Percentiles rank a stretch among this genome's conserved stretches.
Conservation (phyloP, 2,888 invertebrate genomes). For the Sesia bembeciformis region DNA sequence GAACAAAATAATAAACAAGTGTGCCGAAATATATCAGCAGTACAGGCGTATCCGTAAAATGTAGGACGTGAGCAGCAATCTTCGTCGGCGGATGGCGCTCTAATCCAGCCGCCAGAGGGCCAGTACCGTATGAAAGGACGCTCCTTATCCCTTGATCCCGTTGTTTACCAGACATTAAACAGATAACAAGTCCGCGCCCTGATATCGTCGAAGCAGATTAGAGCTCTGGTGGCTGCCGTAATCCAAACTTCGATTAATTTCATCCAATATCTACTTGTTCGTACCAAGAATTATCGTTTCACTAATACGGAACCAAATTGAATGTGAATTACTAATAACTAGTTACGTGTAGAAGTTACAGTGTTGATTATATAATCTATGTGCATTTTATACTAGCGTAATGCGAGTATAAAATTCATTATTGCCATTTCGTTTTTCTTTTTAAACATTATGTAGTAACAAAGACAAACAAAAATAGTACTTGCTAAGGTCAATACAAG, state of each 20-base stretch:
- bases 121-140: slow-evolving; percentile 66
- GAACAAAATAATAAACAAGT: too few species aligned
- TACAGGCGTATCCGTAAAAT: slow-evolving; percentile 10
- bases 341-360: too few species aligned
- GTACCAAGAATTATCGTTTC: slow-evolving; percentile 1
- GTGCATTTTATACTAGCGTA: too few species aligned
- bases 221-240: slow-evolving; percentile 55
- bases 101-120: slow-evolving; percentile 68
- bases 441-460: too few species aligned
- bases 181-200: slow-evolving; percentile 73
- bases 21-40: too few species aligned
- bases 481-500: too few species aligned
- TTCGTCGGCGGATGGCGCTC: slow-evolving; percentile 43
- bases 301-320: too few species aligned
- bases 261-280: slow-evolving; percentile 60
- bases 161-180: slow-evolving; percentile 77
- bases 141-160: slow-evolving; percentile 74
- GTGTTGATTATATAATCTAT: too few species aligned
- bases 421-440: too few species aligned
- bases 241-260: slow-evolving; percentile 73
- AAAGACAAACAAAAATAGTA: too few species aligned
- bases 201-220: slow-evolving; percentile 69
- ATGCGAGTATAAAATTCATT: too few species aligned
- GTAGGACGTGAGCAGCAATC: slow-evolving; percentile 53
- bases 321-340: too few species aligned